Conservation (phyloP, 2,888 invertebrate species). For the Clitarchus hookeri region DNA sequence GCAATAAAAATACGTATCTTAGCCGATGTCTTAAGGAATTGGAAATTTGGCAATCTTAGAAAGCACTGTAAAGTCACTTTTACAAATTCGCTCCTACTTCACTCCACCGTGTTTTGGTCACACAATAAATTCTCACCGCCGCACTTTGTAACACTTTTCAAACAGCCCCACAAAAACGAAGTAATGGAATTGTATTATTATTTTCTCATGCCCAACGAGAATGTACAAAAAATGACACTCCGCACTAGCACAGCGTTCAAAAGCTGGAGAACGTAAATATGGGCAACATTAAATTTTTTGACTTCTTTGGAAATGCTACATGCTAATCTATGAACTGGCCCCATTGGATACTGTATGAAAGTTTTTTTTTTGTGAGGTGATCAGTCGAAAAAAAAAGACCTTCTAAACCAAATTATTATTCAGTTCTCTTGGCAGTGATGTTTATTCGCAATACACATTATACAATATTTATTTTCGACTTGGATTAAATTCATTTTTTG, state of each 20-base stretch:
- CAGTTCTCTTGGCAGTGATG: slow-evolving; percentile 15
- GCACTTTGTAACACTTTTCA: not conserved
- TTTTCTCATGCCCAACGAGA: not conserved
- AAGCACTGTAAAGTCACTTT: not conserved
- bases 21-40: slow-evolving; percentile 2
- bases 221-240: not conserved
- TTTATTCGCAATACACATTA: not conserved
- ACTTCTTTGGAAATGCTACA: slow-evolving; percentile 21
- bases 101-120: not conserved
- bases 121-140: not conserved
- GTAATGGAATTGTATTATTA: not conserved
- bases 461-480: not conserved
- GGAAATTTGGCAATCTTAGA: slow-evolving; percentile 3
- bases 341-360: slow-evolving; percentile 24
- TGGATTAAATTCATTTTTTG: not conserved
- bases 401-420: not conserved
- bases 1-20: slow-evolving; percentile 8
- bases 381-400: slow-evolving; percentile 10
- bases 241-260: not conserved
- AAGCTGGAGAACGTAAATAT: not conserved
- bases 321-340: slow-evolving; percentile 28
- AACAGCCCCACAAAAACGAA: not conserved
- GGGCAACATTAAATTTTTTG: not conserved
- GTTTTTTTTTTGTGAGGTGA: not conserved
- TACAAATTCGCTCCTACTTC: not conserved